Evolutionary conservation across 2,113 vertebrate genomes (phyloP).

Genomic region (Entelurus aequoreus): DNA sequence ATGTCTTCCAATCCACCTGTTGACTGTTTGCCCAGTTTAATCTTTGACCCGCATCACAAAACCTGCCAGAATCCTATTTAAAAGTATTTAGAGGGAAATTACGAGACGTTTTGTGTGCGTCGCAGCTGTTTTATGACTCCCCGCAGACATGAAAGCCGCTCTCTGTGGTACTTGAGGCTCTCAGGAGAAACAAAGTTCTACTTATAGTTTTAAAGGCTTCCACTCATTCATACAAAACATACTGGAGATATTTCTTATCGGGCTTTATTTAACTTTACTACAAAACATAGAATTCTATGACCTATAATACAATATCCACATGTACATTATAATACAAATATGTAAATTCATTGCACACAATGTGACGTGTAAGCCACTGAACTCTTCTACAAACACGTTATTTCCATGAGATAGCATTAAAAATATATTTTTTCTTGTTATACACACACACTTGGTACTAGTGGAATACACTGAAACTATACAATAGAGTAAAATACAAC

Average conservation of each 20-base stretch:
- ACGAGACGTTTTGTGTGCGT: constrained; percentile 26
- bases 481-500: too few relatives aligned
- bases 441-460: too few relatives aligned
- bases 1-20: constrained; percentile 43
- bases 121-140: constrained; percentile 46
- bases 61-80: constrained; percentile 17
- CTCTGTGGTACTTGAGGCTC: constrained; percentile 26
- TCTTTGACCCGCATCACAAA: constrained; percentile 36
- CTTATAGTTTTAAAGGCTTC: background rate
- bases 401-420: too few relatives aligned
- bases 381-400: too few relatives aligned
- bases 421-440: too few relatives aligned
- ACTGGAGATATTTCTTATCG: constrained; percentile 30
- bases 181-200: constrained; percentile 35
- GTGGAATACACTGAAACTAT: too few relatives aligned
- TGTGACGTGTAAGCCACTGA: too few relatives aligned
- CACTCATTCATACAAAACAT: constrained; percentile 13
- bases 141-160: constrained; percentile 20
- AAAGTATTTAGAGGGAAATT: constrained; percentile 28
- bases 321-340: constrained; percentile 62
- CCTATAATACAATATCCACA: constrained; percentile 72
- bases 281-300: constrained; percentile 71
- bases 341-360: background rate
- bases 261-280: constrained; percentile 77
- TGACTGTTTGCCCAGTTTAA: constrained; percentile 19